Base-by-base conservation (phyloP, 2,113 vertebrate genomes). In the Anas platyrhynchos region DNA sequence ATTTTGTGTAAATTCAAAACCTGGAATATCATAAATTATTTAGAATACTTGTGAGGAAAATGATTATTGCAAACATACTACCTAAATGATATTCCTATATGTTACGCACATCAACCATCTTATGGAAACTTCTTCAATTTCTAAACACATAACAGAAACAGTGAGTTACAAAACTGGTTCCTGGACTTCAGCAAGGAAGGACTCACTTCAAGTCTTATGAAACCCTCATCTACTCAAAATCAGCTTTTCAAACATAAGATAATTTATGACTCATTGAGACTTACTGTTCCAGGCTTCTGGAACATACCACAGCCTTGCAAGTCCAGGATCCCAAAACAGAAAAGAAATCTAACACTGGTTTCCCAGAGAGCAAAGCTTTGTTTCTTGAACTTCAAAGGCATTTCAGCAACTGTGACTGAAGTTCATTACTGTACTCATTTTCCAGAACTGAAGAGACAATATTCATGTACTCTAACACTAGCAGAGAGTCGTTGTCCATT, bases 211-310 rank as follows among this genome's bases (percentile, higher is more conserved):
- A 65, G 18, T 66, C 32, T 48, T 34, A 82, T 56, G 14, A 69
- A 90, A 73, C 1, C 1, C 34, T 29, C 26, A 44, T 38, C 44
- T 71, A 50, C 11, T 59, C 15, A 50, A 82, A 75, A 50, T 25
- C 52, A 78, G 17, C 16, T 15, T 48, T 93, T 44, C 5, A 1
- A 36, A 36, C 6, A 41, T 0, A 0, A 22, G 34, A 26, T 46
- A 50, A 58, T 66, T 55, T 81, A 59, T 15, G 10, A 54, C 66
- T 86, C 23, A n/a, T 25, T 74, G 23, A 80, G 6, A 74, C 11
- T 44, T 62, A 34, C 8, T 2, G 2, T 46, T 77, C 34, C 5
- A 61, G 10, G 41, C 3, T 16, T 74, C 44, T 46, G 16, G 11
- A 79, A 90, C 61, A 46, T 27, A 72, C 29, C 5, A 81, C 9